A percentile compares a stretch with the other conserved stretches of the same genome.
Conservation (phyloP, 2,888 invertebrate genomes). For the Pteria penguin region DNA sequence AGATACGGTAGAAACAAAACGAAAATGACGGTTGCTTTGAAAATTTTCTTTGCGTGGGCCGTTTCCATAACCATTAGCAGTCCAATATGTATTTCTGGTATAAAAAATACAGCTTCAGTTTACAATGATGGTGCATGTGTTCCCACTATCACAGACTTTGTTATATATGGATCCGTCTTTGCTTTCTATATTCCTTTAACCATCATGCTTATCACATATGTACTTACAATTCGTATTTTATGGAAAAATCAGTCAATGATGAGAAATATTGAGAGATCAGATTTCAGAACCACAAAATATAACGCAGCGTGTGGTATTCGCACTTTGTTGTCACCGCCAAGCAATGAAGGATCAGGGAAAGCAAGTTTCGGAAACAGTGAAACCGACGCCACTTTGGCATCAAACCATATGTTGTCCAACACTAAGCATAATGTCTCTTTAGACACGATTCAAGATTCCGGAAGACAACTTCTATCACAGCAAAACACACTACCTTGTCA, state of each 20-base stretch:
- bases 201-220: slow-evolving; percentile 96
- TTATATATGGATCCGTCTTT: slow-evolving; percentile 93
- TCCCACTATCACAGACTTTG: slow-evolving; percentile 71
- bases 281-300: slow-evolving; percentile 47
- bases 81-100: slow-evolving; percentile 78
- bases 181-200: slow-evolving; percentile 97
- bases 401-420: no score
- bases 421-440: no score
- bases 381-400: slow-evolving; percentile 57
- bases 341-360: slow-evolving; percentile 48
- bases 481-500: no score
- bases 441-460: no score
- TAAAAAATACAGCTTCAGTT: slow-evolving; percentile 69
- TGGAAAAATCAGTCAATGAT: slow-evolving; percentile 85
- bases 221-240: slow-evolving; percentile 92
- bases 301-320: slow-evolving; percentile 41
- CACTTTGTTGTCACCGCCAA: slow-evolving; percentile 54
- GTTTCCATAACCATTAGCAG: slow-evolving; percentile 84
- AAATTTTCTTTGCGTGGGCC: slow-evolving; percentile 96
- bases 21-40: slow-evolving; percentile 82
- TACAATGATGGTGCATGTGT: slow-evolving; percentile 70
- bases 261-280: slow-evolving; percentile 63
- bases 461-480: no score
- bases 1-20: slow-evolving; percentile 81
- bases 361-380: slow-evolving; percentile 46